These are phyloP conservation scores for Bergia puertoricense DNA, from an alignment of 92 coral and sea anemone species.

Conservation along the genomic window DNA sequence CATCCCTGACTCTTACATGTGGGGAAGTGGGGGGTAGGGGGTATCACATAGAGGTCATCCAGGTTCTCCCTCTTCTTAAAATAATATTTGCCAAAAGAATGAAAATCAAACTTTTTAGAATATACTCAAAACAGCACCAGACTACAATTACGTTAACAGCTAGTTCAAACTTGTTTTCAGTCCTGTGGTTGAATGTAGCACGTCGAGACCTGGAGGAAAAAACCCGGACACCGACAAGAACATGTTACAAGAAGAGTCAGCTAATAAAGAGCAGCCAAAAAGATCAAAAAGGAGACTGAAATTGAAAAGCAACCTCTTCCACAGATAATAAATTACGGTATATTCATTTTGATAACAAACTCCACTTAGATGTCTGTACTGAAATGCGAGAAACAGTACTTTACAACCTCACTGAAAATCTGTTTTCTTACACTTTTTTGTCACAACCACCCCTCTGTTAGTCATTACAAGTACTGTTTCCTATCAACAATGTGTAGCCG, in stretches of 20 bases:
- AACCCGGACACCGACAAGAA: neutral
- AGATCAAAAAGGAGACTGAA: neutral
- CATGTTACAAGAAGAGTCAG: neutral
- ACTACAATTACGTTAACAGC: neutral
- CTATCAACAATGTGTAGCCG: too few relatives aligned
- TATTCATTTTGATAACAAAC: too few relatives aligned
- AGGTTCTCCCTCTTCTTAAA: neutral
- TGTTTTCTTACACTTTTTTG: too few relatives aligned
- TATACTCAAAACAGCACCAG: neutral
- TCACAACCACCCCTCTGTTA: too few relatives aligned
- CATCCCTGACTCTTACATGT: too few relatives aligned
- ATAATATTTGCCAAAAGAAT: neutral
- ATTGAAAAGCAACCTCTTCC: neutral
- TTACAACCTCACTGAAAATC: too few relatives aligned
- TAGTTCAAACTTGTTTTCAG: neutral
- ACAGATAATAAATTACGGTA: neutral
- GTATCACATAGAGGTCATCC: too few relatives aligned
- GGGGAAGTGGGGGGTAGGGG: too few relatives aligned
- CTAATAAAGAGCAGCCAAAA: neutral
- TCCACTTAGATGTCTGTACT: too few relatives aligned
- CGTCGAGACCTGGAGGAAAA: neutral
- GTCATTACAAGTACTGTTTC: too few relatives aligned
- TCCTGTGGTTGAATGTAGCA: conserved; percentile 6
- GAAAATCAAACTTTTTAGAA: too few relatives aligned
- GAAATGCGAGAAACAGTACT: neutral